A percentile compares a stretch with the other conserved stretches of the same genome.
phyloP scores from a whole-genome alignment of 2,113 vertebrate genomes.

The Percina caprodes region DNA sequence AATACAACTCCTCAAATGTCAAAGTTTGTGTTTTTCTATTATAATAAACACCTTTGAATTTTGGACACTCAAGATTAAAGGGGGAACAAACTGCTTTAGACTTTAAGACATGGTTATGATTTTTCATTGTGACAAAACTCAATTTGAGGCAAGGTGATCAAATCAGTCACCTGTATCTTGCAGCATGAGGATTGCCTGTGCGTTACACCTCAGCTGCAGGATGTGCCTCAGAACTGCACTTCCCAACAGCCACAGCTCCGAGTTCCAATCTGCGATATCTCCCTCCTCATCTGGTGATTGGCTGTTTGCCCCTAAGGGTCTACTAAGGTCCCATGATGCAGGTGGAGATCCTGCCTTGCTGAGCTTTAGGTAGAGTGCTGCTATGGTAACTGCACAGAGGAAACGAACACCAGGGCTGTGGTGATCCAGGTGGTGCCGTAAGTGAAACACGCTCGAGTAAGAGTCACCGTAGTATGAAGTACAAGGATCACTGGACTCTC shows the following conservation, averaged over 20 bases:
- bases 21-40: background rate
- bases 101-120: background rate
- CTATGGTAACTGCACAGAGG: slow-evolving; percentile 85
- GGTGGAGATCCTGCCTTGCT: slow-evolving; percentile 54
- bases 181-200: slow-evolving; percentile 88
- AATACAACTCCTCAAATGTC: background rate
- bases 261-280: slow-evolving; percentile 21
- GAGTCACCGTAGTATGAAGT: slow-evolving; percentile 77
- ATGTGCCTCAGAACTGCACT: slow-evolving; percentile 90
- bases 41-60: background rate
- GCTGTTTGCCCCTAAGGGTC: background rate
- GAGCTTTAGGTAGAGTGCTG: slow-evolving; percentile 85
- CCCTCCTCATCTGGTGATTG: slow-evolving; percentile 31
- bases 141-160: background rate
- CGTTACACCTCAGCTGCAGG: slow-evolving; percentile 93
- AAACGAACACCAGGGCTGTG: slow-evolving; percentile 87
- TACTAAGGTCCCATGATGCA: slow-evolving; percentile 41
- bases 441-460: slow-evolving; percentile 87
- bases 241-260: slow-evolving; percentile 83
- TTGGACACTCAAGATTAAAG: background rate
- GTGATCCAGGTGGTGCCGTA: slow-evolving; percentile 86
- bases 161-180: slow-evolving; percentile 75
- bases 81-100: background rate
- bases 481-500: slow-evolving; percentile 16
- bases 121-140: background rate